Conservation (phyloP, 1,140 invertebrate species). For the Zaprionus gabonicus region DNA sequence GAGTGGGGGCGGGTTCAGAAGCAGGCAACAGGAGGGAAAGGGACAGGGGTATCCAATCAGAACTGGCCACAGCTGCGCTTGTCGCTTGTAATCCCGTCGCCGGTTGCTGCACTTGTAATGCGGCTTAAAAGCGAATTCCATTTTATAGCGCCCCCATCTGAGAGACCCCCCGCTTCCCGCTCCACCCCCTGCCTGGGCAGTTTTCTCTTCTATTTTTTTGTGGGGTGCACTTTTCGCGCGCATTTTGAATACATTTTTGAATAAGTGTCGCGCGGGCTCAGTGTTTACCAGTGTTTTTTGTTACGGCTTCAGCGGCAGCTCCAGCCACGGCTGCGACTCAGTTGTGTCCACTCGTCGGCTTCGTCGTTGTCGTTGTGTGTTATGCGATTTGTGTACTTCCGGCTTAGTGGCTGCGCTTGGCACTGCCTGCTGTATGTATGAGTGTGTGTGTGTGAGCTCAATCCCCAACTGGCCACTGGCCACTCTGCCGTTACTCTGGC, state of each 20-base stretch:
- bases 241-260: slow-evolving; percentile 82
- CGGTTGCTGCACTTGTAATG: slow-evolving; percentile 76
- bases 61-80: slow-evolving; percentile 69
- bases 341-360: slow-evolving; percentile 19
- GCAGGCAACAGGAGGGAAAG: neutral
- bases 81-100: slow-evolving; percentile 70
- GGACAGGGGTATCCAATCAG: slow-evolving; percentile 32
- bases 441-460: neutral
- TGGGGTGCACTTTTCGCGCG: slow-evolving; percentile 43
- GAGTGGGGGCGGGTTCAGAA: too few relatives aligned
- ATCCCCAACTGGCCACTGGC: slow-evolving; percentile 30
- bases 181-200: neutral
- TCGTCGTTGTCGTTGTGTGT: slow-evolving; percentile 45
- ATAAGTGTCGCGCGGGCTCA: slow-evolving; percentile 63
- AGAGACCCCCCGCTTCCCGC: too few relatives aligned
- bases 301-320: slow-evolving; percentile 19
- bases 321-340: slow-evolving; percentile 14
- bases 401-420: slow-evolving; percentile 56
- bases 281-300: slow-evolving; percentile 67
- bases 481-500: slow-evolving; percentile 34
- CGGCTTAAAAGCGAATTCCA: slow-evolving; percentile 66
- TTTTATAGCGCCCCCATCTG: slow-evolving; percentile 48
- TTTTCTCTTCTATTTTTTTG: slow-evolving; percentile 28
- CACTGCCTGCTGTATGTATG: slow-evolving; percentile 7
- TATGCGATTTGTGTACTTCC: slow-evolving; percentile 81